Base-by-base conservation (phyloP, 2,888 invertebrate genomes). In the Erpobdella octoculata region DNA sequence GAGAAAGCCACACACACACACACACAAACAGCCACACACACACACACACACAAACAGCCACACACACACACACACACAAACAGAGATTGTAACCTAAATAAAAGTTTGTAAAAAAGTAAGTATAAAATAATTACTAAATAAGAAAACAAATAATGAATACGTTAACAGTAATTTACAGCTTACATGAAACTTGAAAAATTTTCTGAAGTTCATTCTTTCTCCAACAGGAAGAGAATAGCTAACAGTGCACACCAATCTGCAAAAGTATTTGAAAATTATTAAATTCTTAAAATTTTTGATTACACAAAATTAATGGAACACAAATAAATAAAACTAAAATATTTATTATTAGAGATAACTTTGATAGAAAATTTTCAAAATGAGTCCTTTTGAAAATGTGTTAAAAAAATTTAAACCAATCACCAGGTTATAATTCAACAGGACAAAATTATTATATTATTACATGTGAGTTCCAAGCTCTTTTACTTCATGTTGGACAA, bases 401-500 rank as follows among this genome's bases (percentile, higher is more conserved):
- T 15, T n/a, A 41, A 41, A 41, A 41, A 41, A 41, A 15, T n/a
- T 8, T 28, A 58, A 8, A n/a, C 8, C 21, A 8, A n/a, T 58
- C 5, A 38, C 46, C 25, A 33, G 5, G 33, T 6, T 21, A 31
- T 61, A 3, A 15, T 5, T 21, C 21, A 61, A 28, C 25, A 59
- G 25, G 2, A 25, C 2, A 3, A 59, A 25, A 59, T 3, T 18
- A 59, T 4, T 18, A 28, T n/a, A 33, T 36, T 80, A 87, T 83
- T 85, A 92, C 91, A 97, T 95, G 81, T 98, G 97, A 62, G 93
- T 92, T 58, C 97, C 97, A 77, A 94, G 89, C 85, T 98, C 97
- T 84, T 96, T 97, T n/a, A 98, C 95, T 87, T 98, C 97, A 85
- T 98, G 95, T 80, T 93, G 91, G 80, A 97, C 93, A 41, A 97